These are phyloP conservation scores for Catagonus wagneri DNA, from an alignment of 2,113 vertebrate genomes.

Conservation along the genomic window DNA sequence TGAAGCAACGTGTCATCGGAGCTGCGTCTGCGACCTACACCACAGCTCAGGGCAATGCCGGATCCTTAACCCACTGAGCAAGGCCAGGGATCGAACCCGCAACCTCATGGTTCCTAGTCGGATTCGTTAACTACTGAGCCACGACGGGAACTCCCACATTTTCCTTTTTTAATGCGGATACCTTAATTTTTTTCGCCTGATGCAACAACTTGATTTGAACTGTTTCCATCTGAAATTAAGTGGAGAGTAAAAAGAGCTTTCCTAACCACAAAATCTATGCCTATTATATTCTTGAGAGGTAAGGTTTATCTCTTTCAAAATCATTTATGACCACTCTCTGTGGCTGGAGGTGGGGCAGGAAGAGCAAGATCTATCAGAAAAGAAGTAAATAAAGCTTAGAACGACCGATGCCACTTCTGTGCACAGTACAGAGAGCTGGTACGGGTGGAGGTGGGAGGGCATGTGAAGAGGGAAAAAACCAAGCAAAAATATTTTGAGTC, in stretches of 20 bases:
- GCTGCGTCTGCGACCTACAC: too few species aligned
- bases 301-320: background rate
- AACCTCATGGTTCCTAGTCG: too few species aligned
- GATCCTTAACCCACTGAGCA: too few species aligned
- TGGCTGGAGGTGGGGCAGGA: background rate
- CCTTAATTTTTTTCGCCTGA: background rate
- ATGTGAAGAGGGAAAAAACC: background rate
- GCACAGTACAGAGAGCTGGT: background rate
- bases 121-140: too few species aligned
- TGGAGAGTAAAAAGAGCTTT: background rate
- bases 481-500: background rate
- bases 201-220: background rate
- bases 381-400: background rate
- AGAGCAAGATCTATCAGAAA: background rate
- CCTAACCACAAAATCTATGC: background rate
- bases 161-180: background rate
- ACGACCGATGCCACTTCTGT: background rate
- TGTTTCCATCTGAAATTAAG: conserved; percentile 23
- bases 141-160: too few species aligned
- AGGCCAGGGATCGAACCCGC: too few species aligned
- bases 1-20: too few species aligned
- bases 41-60: too few species aligned
- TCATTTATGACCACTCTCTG: background rate
- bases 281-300: background rate
- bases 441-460: accelerated